phyloP scores from a whole-genome alignment of 2,797 vertebrate genomes.

The Pogonophryne albipinna region DNA sequence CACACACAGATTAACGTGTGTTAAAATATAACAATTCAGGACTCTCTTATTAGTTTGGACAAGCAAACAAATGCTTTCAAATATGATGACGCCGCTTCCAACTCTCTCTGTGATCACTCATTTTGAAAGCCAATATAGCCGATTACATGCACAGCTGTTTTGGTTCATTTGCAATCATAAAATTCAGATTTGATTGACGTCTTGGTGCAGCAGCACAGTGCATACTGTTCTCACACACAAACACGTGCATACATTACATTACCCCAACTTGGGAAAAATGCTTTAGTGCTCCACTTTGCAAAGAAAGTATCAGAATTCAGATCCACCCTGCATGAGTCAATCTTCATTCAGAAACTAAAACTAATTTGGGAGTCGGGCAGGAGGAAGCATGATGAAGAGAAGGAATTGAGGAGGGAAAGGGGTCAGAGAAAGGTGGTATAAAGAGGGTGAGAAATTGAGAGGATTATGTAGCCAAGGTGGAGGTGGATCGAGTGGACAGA shows the following conservation, averaged over 20 bases:
- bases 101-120: conserved; percentile 8
- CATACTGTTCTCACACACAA: neutral
- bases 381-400: conserved; percentile 4
- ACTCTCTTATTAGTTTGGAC: neutral
- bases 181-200: conserved; percentile 3
- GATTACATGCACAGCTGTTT: conserved; percentile 15
- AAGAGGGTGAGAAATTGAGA: conserved; percentile 52
- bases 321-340: conserved; percentile 36
- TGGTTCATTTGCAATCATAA: conserved; percentile 22
- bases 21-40: neutral
- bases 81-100: neutral
- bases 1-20: neutral
- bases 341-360: conserved; percentile 35
- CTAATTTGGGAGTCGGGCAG: conserved; percentile 15
- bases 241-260: conserved; percentile 4
- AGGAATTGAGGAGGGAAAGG: conserved; percentile 21
- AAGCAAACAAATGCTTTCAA: neutral
- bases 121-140: conserved; percentile 17
- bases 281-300: conserved; percentile 16
- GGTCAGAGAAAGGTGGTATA: conserved; percentile 45
- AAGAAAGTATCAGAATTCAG: conserved; percentile 56
- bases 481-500: conserved; percentile 28
- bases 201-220: neutral
- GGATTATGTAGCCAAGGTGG: conserved; percentile 55
- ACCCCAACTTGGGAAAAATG: neutral